A percentile compares a stretch with the other conserved stretches of the same genome.
Conservation (phyloP, 2,797 vertebrate species). For the Danio tinwini region DNA sequence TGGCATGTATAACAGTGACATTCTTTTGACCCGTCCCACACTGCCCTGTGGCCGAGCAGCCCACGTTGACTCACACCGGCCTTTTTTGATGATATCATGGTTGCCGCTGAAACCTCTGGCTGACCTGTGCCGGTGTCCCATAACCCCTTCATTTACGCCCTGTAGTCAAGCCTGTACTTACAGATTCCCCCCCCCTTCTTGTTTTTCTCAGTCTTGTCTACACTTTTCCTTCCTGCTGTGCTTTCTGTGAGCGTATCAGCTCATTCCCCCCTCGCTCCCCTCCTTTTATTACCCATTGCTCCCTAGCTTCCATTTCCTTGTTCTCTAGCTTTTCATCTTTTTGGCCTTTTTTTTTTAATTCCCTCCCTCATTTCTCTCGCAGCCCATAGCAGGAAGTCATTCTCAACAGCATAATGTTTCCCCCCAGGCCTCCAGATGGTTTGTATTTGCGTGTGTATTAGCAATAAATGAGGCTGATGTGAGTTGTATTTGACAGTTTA, state of each 20-base stretch:
- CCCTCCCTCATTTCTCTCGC: constrained; percentile 27
- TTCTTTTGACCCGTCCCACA: constrained; percentile 62
- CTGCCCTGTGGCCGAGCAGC: constrained; percentile 62
- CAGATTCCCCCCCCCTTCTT: constrained; percentile 62
- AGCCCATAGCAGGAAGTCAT: constrained; percentile 33
- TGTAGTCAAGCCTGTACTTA: constrained; percentile 52
- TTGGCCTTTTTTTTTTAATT: constrained; percentile 52
- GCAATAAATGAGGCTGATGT: constrained; percentile 15
- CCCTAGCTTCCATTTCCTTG: constrained; percentile 28
- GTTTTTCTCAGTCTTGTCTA: constrained; percentile 44
- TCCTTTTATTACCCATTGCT: constrained; percentile 25
- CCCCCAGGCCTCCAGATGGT: constrained; percentile 39
- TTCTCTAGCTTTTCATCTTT: constrained; percentile 56
- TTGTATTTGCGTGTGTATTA: constrained; percentile 33
- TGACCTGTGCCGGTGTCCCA: constrained; percentile 72
- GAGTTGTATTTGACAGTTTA: not conserved
- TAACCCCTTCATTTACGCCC: constrained; percentile 77
- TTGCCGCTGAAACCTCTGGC: constrained; percentile 71
- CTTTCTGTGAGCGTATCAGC: constrained; percentile 42
- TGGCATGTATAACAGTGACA: constrained; percentile 69
- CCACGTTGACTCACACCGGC: constrained; percentile 73
- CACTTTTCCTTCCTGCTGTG: constrained; percentile 22
- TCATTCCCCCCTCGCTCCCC: constrained; percentile 36
- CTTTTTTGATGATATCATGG: constrained; percentile 80
- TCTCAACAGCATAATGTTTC: constrained; percentile 26